Base-by-base conservation (phyloP, 2,888 invertebrate genomes). In the Cancer borealis region DNA sequence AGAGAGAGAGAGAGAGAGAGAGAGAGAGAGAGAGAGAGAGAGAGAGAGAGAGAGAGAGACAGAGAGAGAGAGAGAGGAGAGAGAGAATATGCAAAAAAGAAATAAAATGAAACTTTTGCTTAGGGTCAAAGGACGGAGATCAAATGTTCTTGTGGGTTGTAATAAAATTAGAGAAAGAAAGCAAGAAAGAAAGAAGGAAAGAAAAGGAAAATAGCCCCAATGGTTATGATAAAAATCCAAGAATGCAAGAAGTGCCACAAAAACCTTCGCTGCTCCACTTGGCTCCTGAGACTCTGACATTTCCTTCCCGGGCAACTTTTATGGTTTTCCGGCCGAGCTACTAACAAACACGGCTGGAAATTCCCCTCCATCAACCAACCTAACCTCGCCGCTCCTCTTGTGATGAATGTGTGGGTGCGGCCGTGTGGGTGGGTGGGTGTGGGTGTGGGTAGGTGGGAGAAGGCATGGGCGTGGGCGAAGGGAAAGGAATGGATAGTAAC, bases 401-500 rank as follows among this genome's bases (percentile, higher is more conserved):
- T 73, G 73, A 73, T 73, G 73, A 73, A 73, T 73, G 73, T 73
- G 73, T 73, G 73, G 73, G 73, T 73, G 73, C 73, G 26, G 73
- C 73, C 26, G 73, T n/a, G n/a, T 26, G 54, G 14, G 54, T 8
- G 54, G 8, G 54, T 73, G 73, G 73, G 73, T 73, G 73, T n/a
- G 8, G 73, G n/a, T 26, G 73, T n/a, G 73, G n/a, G n/a, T 21
- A 26, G 26, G 26, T n/a, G 73, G 73, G 73, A 10, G 73, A 73
- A 26, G n/a, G 5, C n/a, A n/a, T 26, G 26, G 21, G 73, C 8
- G 26, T 10, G 21, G 73, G n/a, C 4, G 73, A 73, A 8, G 73
- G 73, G 73, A 5, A 73, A 73, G 73, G 21, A 73, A 73, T 73
- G 26, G 73, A 26, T 8, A 26, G 54, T 54, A 14, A 73, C 1